phyloP scores from a whole-genome alignment of 2,888 invertebrate genomes.

The Platycheirus albimanus region DNA sequence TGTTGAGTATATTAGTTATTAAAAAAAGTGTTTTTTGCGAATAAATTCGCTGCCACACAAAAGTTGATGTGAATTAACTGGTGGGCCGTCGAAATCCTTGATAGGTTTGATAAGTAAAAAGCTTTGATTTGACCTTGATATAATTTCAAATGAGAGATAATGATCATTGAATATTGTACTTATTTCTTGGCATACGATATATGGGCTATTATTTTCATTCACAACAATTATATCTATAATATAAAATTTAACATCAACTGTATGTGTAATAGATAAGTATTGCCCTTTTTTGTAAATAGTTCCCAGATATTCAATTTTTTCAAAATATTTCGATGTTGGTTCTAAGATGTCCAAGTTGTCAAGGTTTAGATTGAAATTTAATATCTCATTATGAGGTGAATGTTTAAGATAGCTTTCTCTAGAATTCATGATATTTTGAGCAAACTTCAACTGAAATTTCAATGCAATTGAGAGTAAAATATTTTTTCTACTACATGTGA shows the following conservation, averaged over 20 bases:
- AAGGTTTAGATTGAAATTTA: neutral
- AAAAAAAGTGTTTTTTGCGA: neutral
- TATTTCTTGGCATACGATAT: neutral
- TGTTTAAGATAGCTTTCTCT: neutral
- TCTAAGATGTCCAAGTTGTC: neutral
- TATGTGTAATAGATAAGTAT: neutral
- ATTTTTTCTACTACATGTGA: neutral
- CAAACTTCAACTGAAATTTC: conserved; percentile 26
- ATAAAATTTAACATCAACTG: neutral
- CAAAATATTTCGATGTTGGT: neutral
- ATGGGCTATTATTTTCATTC: neutral
- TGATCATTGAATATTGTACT: neutral
- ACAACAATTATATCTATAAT: neutral
- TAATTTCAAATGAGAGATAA: conserved; percentile 1
- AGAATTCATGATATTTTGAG: neutral
- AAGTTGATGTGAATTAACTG: neutral
- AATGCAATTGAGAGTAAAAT: conserved; percentile 9
- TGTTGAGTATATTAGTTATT: too few relatives aligned
- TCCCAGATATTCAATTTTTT: neutral
- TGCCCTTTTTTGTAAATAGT: conserved; percentile 3
- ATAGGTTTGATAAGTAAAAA: neutral
- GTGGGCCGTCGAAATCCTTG: neutral
- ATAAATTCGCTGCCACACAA: neutral
- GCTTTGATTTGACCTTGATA: neutral
- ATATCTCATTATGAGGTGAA: conserved; percentile 11